Percentiles rank a stretch among this genome's conserved stretches.
These are phyloP conservation scores for Stegostoma tigrinum DNA, from an alignment of 2,113 vertebrate genomes.

Conservation along the genomic window DNA sequence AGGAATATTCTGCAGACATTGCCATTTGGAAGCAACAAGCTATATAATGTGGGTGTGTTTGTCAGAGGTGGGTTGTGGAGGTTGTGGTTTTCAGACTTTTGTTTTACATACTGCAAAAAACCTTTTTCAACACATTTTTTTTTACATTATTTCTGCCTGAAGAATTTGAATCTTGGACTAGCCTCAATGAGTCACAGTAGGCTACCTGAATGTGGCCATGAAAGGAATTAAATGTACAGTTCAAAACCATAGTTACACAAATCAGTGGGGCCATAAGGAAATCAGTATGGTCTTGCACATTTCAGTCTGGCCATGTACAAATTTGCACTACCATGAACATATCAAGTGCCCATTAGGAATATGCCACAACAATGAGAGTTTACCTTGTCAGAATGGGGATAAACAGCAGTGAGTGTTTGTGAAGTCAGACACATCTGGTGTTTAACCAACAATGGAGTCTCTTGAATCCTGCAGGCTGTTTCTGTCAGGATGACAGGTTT, in stretches of 20 bases:
- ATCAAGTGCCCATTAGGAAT: not conserved
- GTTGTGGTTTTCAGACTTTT: not conserved
- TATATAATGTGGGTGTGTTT: not conserved
- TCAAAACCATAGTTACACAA: constrained; percentile 6
- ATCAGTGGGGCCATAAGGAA: not conserved
- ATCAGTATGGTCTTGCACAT: not conserved
- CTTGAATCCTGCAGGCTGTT: constrained; percentile 57
- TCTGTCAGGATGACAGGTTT: constrained; percentile 54
- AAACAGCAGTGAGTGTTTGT: constrained; percentile 52
- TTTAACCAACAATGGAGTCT: constrained; percentile 54
- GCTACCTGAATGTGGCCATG: not conserved
- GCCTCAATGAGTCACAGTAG: not conserved
- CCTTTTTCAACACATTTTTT: not conserved
- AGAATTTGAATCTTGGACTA: not conserved
- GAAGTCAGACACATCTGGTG: constrained; percentile 52
- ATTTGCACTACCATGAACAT: not conserved
- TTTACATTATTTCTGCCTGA: constrained; percentile 19
- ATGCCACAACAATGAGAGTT: constrained; percentile 9
- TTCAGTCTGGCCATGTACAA: not conserved
- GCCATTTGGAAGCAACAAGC: not conserved
- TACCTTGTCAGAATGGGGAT: constrained; percentile 19
- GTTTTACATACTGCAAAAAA: constrained; percentile 12
- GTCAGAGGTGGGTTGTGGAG: not conserved
- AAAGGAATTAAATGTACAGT: constrained; percentile 15
- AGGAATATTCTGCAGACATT: not conserved